A percentile compares a stretch with the other conserved stretches of the same genome.
Conservation (phyloP, 2,888 invertebrate species). For the Lypha dubia region DNA sequence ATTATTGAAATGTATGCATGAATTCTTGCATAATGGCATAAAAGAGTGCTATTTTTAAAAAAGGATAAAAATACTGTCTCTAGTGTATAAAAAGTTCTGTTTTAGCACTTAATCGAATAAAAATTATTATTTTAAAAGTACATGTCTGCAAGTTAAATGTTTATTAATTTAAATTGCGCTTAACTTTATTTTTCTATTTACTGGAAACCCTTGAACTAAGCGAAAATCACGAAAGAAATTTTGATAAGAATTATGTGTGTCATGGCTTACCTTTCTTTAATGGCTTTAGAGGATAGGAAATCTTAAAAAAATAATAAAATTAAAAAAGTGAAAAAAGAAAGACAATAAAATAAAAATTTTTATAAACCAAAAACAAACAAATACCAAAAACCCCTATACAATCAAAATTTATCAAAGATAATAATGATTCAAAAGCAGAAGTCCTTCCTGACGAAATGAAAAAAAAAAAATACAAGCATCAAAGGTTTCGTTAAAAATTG, state of each 20-base stretch:
- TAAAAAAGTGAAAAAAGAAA: neutral
- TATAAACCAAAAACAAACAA: too few relatives aligned
- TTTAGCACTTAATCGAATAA: neutral
- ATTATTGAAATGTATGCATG: neutral
- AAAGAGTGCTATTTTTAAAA: neutral
- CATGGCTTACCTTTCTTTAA: constrained; percentile 23
- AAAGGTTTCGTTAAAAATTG: too few relatives aligned
- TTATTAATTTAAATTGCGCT: constrained; percentile 42
- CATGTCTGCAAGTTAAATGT: constrained; percentile 33
- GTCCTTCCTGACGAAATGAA: too few relatives aligned
- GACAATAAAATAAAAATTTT: neutral
- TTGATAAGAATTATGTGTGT: constrained; percentile 32
- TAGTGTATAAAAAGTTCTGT: neutral
- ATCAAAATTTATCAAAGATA: too few relatives aligned
- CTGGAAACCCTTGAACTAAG: constrained; percentile 14
- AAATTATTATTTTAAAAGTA: constrained; percentile 47
- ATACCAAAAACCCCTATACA: too few relatives aligned
- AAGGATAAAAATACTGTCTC: neutral
- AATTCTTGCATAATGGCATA: neutral
- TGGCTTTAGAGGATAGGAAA: constrained; percentile 12
- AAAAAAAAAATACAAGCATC: too few relatives aligned
- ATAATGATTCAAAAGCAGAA: too few relatives aligned
- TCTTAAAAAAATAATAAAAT: neutral
- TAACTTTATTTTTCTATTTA: constrained; percentile 48
- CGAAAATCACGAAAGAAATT: constrained; percentile 39